Conservation (phyloP, 1,140 invertebrate genomes). For the Cataglyphis hispanica region DNA sequence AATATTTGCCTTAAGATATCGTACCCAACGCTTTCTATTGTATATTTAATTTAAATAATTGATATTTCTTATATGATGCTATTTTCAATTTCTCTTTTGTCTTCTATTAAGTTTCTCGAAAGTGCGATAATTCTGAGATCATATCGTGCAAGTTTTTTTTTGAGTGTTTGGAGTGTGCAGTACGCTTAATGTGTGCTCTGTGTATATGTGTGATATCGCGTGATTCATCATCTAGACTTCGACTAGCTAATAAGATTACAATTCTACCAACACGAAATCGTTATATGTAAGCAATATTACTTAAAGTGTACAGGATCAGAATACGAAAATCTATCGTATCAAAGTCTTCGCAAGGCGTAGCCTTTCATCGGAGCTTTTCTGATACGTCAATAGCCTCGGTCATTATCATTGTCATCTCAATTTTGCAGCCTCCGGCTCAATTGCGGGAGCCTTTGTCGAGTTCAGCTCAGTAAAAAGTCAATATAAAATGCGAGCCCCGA, state of each 20-base stretch:
- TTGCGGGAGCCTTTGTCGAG: constrained; percentile 65
- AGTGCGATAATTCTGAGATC: constrained; percentile 39
- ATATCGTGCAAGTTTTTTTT: constrained; percentile 41
- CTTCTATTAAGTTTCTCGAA: neutral
- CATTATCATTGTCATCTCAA: constrained; percentile 12
- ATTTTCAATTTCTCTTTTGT: neutral
- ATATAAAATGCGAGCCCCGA: constrained; percentile 77
- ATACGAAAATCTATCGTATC: constrained; percentile 76
- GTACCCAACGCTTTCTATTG: neutral
- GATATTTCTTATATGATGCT: neutral
- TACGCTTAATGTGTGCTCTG: constrained; percentile 53
- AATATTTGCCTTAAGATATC: neutral
- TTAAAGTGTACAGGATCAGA: constrained; percentile 76
- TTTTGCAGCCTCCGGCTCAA: constrained; percentile 29
- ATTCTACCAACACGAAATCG: constrained; percentile 79
- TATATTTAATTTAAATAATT: neutral
- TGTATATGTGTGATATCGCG: constrained; percentile 58
- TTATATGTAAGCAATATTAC: constrained; percentile 69
- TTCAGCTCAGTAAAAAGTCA: constrained; percentile 76
- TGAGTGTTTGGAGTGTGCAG: constrained; percentile 44
- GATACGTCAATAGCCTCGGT: constrained; percentile 66
- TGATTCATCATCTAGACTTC: constrained; percentile 74
- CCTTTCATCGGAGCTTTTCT: constrained; percentile 53
- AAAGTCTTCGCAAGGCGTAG: constrained; percentile 65
- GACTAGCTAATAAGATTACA: constrained; percentile 84